Conservation (phyloP, 2,888 invertebrate species). For the Eilema sororculum region DNA sequence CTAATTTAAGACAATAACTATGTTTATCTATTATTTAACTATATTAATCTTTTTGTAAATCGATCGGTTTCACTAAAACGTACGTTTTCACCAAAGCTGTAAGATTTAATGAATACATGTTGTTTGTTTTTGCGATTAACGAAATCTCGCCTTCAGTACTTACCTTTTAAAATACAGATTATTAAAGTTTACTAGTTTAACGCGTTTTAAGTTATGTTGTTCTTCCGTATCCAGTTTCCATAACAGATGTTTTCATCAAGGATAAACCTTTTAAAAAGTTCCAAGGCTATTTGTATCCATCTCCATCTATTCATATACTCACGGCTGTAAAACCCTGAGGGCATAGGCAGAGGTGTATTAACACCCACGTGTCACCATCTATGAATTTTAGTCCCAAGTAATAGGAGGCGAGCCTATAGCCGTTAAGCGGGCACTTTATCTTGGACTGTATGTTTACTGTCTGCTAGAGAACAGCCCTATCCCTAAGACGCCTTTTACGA, state of each 20-base stretch:
- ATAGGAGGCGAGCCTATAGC: too few species aligned
- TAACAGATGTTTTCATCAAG: background rate
- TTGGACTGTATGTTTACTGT: too few species aligned
- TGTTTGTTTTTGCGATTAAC: background rate
- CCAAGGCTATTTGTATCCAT: background rate
- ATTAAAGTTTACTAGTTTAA: slow-evolving; percentile 3
- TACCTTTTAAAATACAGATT: background rate
- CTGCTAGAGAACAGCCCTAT: too few species aligned
- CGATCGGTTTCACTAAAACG: slow-evolving; percentile 6
- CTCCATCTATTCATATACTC: too few species aligned
- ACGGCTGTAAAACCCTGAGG: too few species aligned
- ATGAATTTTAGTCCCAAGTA: too few species aligned
- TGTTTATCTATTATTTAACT: background rate
- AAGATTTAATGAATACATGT: slow-evolving; percentile 10
- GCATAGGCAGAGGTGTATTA: too few species aligned
- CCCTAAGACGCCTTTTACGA: too few species aligned
- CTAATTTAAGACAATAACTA: background rate
- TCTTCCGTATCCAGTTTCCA: slow-evolving; percentile 11
- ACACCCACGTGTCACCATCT: too few species aligned
- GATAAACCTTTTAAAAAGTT: background rate
- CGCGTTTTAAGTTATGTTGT: slow-evolving; percentile 12
- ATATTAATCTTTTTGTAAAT: background rate
- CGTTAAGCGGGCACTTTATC: too few species aligned
- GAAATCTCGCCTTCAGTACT: background rate
- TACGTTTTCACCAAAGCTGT: slow-evolving; percentile 3